Percentiles rank a stretch among this genome's conserved stretches.
These are phyloP conservation scores for Caenorhabditis remanei DNA, from an alignment of 1,140 invertebrate species.

Conservation along the genomic window DNA sequence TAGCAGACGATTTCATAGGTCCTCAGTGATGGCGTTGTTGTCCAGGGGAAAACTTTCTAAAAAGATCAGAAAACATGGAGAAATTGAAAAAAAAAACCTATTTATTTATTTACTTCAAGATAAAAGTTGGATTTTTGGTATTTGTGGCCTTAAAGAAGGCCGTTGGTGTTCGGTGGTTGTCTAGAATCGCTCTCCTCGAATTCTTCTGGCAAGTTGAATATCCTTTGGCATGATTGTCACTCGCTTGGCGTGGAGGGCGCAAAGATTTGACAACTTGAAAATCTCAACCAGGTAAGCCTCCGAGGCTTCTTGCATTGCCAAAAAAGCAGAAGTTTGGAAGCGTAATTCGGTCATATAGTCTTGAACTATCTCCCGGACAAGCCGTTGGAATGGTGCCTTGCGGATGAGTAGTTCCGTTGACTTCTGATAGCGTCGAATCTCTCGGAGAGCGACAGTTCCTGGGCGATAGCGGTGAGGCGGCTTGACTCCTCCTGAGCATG, in stretches of 20 bases:
- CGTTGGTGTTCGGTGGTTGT: background rate
- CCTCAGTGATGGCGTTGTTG: too few species aligned
- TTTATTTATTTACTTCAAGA: background rate
- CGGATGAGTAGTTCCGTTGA: constrained; percentile 84
- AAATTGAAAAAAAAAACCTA: background rate
- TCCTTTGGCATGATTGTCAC: background rate
- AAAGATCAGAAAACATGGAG: too few species aligned
- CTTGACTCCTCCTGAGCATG: background rate
- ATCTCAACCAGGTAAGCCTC: background rate
- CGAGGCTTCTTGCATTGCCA: background rate
- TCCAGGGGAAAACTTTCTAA: too few species aligned
- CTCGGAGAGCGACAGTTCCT: background rate
- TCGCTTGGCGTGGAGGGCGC: background rate
- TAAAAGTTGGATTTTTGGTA: background rate
- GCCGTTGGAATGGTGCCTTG: constrained; percentile 79
- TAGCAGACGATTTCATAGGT: too few species aligned
- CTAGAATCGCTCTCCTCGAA: background rate
- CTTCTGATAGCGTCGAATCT: constrained; percentile 82
- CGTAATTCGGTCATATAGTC: constrained; percentile 82
- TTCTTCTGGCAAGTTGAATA: background rate
- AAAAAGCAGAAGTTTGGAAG: background rate
- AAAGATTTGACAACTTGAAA: background rate
- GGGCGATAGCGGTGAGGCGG: background rate
- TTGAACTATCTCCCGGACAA: constrained; percentile 85
- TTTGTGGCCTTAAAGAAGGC: constrained; percentile 69